Conservation (phyloP, 2,113 vertebrate genomes). For the Microtus pennsylvanicus region DNA sequence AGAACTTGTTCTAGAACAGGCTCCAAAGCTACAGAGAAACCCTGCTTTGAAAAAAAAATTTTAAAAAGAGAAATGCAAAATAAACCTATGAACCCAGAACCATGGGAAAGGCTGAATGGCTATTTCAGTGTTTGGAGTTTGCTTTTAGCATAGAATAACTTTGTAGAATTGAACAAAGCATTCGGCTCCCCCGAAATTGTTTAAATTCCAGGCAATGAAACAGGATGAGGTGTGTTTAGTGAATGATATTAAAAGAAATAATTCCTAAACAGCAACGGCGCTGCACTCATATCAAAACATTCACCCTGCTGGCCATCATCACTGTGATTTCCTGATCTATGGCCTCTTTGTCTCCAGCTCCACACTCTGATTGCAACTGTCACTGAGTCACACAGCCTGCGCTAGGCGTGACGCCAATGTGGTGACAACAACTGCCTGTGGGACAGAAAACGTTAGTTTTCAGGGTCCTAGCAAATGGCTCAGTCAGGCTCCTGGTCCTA, state of each 20-base stretch:
- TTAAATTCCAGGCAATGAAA: conserved; percentile 51
- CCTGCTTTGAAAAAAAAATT: too few relatives aligned
- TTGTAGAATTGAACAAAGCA: not conserved
- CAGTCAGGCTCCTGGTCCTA: conserved; percentile 61
- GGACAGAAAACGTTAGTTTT: conserved; percentile 86
- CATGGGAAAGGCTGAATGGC: not conserved
- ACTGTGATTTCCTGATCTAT: conserved; percentile 84
- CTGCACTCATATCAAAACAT: conserved; percentile 35
- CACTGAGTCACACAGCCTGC: conserved; percentile 89
- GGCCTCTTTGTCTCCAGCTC: conserved; percentile 87
- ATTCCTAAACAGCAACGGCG: not conserved
- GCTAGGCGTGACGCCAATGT: conserved; percentile 84
- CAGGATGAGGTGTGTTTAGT: conserved; percentile 49
- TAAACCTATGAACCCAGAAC: conserved; percentile 11
- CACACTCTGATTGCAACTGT: conserved; percentile 86
- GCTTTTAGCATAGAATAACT: conserved; percentile 18
- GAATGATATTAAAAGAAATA: conserved; percentile 61
- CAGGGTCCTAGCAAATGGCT: conserved; percentile 70
- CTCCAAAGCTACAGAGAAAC: too few relatives aligned
- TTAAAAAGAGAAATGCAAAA: too few relatives aligned
- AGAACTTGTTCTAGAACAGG: too few relatives aligned
- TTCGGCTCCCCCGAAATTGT: conserved; percentile 17
- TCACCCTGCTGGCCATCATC: not conserved
- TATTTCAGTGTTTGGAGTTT: not conserved
- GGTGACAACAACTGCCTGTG: conserved; percentile 87